These are phyloP conservation scores for Chaetoderma sp. DNA, from an alignment of 2,888 invertebrate genomes.

Conservation along the genomic window DNA sequence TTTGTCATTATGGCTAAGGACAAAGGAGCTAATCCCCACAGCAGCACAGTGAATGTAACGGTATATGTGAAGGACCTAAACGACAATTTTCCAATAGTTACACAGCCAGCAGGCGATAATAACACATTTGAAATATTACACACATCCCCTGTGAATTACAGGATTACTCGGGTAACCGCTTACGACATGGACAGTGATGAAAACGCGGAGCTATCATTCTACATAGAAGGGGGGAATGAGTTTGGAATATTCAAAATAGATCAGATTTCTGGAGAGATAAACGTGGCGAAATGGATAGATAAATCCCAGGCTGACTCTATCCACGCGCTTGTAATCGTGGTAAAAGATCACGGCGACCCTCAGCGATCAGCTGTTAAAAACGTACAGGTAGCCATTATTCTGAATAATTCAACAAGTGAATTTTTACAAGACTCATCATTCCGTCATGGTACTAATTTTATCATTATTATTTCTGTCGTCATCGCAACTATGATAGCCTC, in stretches of 20 bases:
- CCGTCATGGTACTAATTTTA: conserved; percentile 37
- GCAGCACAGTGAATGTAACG: conserved; percentile 34
- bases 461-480: conserved; percentile 52
- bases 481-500: conserved; percentile 51
- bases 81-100: conserved; percentile 56
- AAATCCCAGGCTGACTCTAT: conserved; percentile 36
- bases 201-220: conserved; percentile 51
- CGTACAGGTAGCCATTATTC: conserved; percentile 41
- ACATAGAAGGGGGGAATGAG: conserved; percentile 59
- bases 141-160: conserved; percentile 41
- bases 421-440: conserved; percentile 19
- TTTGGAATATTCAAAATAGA: conserved; percentile 65
- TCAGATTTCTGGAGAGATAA: conserved; percentile 60
- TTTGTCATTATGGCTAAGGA: not conserved
- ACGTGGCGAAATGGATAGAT: conserved; percentile 8
- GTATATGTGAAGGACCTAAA: conserved; percentile 56
- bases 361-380: conserved; percentile 34
- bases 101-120: conserved; percentile 49
- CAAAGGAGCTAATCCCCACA: not conserved
- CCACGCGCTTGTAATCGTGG: conserved; percentile 44
- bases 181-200: conserved; percentile 50
- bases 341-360: conserved; percentile 46
- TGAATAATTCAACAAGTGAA: conserved; percentile 40
- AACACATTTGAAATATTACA: conserved; percentile 45
- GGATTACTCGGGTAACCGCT: conserved; percentile 49